A percentile compares a stretch with the other conserved stretches of the same genome.
Evolutionary conservation across 1,140 invertebrate species (phyloP).

Genomic region (Propsilocerus akamusi): DNA sequence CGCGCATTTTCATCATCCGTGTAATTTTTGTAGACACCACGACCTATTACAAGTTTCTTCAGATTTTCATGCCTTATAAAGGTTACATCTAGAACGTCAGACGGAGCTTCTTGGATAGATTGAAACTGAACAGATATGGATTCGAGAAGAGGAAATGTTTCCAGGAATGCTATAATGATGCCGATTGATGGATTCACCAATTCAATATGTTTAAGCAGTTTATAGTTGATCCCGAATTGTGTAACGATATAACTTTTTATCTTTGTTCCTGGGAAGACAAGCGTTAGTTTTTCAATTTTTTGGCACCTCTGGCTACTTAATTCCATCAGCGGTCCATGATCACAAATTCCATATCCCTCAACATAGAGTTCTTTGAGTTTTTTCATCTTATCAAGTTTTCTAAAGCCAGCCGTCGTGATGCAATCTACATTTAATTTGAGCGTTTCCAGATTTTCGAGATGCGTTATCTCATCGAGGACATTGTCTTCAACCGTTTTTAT

Average conservation of each 20-base stretch:
- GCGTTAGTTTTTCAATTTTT: neutral
- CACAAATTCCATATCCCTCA: neutral
- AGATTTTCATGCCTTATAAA: neutral
- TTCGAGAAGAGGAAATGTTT: neutral
- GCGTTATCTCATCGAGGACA: neutral
- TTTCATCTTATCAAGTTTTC: neutral
- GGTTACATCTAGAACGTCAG: neutral
- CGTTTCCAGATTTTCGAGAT: neutral
- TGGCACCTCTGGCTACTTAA: neutral
- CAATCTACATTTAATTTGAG: neutral
- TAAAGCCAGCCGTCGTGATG: neutral
- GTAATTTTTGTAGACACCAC: neutral
- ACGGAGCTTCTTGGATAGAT: neutral
- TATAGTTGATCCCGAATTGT: neutral
- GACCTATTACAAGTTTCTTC: neutral
- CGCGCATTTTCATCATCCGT: neutral
- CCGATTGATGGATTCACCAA: conserved; percentile 5
- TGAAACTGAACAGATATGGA: neutral
- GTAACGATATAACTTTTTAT: neutral
- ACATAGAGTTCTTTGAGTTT: neutral
- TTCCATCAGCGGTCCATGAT: neutral
- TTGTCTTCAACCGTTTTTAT: neutral
- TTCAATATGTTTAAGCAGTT: neutral
- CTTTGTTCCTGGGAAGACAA: neutral
- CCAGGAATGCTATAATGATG: neutral